Conservation (phyloP, 2,113 vertebrate genomes). For the Zapornia atra region DNA sequence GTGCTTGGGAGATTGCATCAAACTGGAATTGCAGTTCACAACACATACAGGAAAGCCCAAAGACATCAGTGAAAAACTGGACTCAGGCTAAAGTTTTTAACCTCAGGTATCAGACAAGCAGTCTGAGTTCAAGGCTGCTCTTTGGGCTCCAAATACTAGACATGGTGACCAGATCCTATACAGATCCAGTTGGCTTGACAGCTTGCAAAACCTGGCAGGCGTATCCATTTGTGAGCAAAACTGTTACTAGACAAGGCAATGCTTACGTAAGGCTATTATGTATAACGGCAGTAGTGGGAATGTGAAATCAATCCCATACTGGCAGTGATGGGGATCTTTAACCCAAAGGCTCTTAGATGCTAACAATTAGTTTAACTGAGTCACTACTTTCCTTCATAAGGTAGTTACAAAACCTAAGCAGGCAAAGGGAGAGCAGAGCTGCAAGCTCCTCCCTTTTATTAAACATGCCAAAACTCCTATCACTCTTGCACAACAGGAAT, state of each 20-base stretch:
- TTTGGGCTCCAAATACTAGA: not conserved
- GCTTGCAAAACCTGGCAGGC: not conserved
- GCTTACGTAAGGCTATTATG: not conserved
- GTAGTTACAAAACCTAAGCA: not conserved
- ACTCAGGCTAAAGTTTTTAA: not conserved
- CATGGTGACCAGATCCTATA: not conserved
- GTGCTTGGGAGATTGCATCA: not conserved
- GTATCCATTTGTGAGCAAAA: not conserved
- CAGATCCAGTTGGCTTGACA: not conserved
- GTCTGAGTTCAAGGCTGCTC: not conserved
- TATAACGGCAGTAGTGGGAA: not conserved
- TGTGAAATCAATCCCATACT: not conserved
- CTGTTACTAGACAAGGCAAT: not conserved
- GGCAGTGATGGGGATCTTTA: not conserved
- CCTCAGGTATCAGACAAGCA: not conserved
- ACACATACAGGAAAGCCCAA: not conserved
- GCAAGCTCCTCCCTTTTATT: not conserved
- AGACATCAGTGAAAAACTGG: not conserved
- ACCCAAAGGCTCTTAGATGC: not conserved
- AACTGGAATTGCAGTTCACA: not conserved
- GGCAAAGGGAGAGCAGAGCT: not conserved
- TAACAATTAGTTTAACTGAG: not conserved
- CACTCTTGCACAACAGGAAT: constrained; percentile 29
- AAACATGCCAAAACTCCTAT: not conserved
- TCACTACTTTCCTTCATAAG: not conserved